Evolutionary conservation across 2,113 vertebrate genomes (phyloP).

Genomic region (Verasper variegatus): DNA sequence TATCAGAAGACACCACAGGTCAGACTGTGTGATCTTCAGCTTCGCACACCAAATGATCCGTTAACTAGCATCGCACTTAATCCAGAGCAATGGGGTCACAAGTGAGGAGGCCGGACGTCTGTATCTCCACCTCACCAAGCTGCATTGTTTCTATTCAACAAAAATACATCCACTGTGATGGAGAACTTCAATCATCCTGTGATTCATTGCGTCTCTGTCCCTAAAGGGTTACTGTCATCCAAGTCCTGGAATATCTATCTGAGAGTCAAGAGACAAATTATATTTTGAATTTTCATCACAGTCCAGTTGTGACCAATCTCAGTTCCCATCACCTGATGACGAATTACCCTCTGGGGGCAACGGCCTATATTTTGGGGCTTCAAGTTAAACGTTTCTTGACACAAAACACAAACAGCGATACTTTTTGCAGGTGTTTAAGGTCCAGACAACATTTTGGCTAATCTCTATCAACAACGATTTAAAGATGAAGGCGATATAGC

Average conservation of each 20-base stretch:
- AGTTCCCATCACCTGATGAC: too few relatives aligned
- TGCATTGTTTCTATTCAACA: slow-evolving; percentile 10
- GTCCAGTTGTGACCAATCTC: background rate
- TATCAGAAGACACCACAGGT: slow-evolving; percentile 9
- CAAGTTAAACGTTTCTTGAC: too few relatives aligned
- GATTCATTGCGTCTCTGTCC: background rate
- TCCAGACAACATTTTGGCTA: too few relatives aligned
- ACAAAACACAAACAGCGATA: too few relatives aligned
- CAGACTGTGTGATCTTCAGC: slow-evolving; percentile 6
- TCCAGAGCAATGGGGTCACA: slow-evolving; percentile 24
- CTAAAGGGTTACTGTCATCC: background rate
- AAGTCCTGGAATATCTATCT: background rate
- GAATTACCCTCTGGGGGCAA: too few relatives aligned
- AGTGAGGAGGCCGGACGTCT: slow-evolving; percentile 8
- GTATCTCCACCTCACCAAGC: slow-evolving; percentile 2
- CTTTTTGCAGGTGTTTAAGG: too few relatives aligned
- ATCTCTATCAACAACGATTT: too few relatives aligned
- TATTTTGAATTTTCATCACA: background rate
- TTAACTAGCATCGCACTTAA: slow-evolving; percentile 23
- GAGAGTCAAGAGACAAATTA: background rate
- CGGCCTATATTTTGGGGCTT: too few relatives aligned
- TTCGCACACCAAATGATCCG: slow-evolving; percentile 14
- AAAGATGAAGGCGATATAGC: too few relatives aligned
- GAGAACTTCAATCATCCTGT: background rate
- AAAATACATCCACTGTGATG: slow-evolving; percentile 3